phyloP scores from a whole-genome alignment of 2,113 vertebrate species.

The Sinocyclocheilus anshuiensis region DNA sequence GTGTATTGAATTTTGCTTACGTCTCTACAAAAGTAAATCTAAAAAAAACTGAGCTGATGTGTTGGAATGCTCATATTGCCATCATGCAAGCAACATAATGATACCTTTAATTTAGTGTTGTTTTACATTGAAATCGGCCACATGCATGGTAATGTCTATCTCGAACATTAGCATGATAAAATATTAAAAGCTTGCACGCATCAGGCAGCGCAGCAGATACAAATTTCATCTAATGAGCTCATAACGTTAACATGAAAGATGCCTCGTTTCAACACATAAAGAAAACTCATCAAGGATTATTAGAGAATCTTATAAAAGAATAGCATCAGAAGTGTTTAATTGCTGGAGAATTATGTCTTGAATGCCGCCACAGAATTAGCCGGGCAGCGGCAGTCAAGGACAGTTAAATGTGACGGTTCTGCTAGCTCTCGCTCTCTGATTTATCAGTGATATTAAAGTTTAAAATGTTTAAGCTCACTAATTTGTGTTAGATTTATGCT shows the following conservation, averaged over 20 bases:
- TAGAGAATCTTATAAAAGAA: constrained; percentile 14
- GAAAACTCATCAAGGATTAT: constrained; percentile 36
- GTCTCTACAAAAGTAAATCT: not conserved
- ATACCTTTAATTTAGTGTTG: not conserved
- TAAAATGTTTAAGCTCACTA: not conserved
- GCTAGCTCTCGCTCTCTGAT: not conserved
- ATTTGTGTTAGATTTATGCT: not conserved
- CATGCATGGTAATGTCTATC: not conserved
- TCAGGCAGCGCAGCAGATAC: constrained; percentile 8
- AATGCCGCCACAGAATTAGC: constrained; percentile 7
- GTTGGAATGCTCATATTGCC: not conserved
- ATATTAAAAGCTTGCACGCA: not conserved
- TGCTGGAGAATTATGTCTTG: constrained; percentile 11
- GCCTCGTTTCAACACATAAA: constrained; percentile 18
- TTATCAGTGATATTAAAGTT: not conserved
- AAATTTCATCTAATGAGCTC: not conserved
- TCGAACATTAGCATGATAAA: not conserved
- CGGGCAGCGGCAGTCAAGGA: not conserved
- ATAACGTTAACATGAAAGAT: constrained; percentile 5
- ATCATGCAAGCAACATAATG: constrained; percentile 1
- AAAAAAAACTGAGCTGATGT: not conserved
- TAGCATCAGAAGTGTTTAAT: constrained; percentile 33
- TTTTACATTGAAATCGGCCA: constrained; percentile 25
- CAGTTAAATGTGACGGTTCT: not conserved
- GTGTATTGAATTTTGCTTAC: not conserved